Evolutionary conservation across 2,888 invertebrate genomes (phyloP).

Genomic region (Noctua fimbriata): DNA sequence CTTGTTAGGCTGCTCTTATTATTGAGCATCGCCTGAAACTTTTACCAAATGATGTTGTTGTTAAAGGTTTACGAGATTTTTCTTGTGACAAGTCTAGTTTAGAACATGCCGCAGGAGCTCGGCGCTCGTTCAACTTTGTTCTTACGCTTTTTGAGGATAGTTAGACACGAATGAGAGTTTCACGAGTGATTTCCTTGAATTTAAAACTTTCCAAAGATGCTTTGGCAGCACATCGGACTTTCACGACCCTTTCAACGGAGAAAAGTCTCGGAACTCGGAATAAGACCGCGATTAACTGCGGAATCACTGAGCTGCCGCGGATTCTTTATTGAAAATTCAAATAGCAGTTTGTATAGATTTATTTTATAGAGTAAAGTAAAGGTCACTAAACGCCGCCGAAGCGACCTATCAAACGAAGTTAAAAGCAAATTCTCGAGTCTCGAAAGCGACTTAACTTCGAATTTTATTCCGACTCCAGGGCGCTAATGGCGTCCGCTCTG

Average conservation of each 20-base stretch:
- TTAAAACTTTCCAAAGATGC: slow-evolving; percentile 70
- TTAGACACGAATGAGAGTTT: slow-evolving; percentile 79
- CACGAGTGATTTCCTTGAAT: slow-evolving; percentile 80
- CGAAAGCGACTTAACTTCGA: slow-evolving; percentile 84
- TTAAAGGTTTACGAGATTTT: slow-evolving; percentile 57
- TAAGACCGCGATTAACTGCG: slow-evolving; percentile 30
- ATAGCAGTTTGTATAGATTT: slow-evolving; percentile 71
- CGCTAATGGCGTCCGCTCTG: slow-evolving; percentile 86
- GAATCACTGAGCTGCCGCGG: slow-evolving; percentile 39
- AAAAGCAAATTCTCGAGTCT: slow-evolving; percentile 86
- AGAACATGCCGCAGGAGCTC: slow-evolving; percentile 68
- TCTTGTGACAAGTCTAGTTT: slow-evolving; percentile 57
- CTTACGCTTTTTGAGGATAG: slow-evolving; percentile 79
- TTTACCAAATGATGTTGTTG: slow-evolving; percentile 51
- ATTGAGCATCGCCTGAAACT: slow-evolving; percentile 43
- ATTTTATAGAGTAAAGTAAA: slow-evolving; percentile 73
- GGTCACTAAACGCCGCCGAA: slow-evolving; percentile 71
- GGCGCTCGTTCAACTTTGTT: slow-evolving; percentile 74
- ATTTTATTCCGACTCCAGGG: slow-evolving; percentile 85
- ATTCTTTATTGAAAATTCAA: slow-evolving; percentile 71
- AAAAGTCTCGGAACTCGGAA: slow-evolving; percentile 27
- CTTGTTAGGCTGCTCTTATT: slow-evolving; percentile 39
- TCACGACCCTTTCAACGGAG: slow-evolving; percentile 44
- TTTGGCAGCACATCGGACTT: slow-evolving; percentile 66
- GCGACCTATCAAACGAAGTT: slow-evolving; percentile 85